These are phyloP conservation scores for Portunus trituberculatus DNA, from an alignment of 1,140 invertebrate species.

Conservation along the genomic window DNA sequence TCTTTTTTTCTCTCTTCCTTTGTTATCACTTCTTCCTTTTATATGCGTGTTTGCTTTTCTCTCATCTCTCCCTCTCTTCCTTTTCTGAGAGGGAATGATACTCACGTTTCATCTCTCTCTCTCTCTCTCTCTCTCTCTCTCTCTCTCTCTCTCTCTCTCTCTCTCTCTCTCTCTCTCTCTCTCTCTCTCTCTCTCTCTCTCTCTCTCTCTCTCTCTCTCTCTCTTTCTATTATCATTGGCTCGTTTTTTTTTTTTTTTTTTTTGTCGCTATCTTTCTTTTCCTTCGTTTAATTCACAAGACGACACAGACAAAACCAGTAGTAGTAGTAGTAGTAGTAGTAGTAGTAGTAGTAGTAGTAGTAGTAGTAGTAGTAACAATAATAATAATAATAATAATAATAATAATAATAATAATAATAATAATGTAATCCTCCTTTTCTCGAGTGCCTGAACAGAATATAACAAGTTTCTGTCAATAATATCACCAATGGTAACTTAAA, in stretches of 20 bases:
- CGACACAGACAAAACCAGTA: too few relatives aligned
- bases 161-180: conserved; percentile 39
- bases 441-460: too few relatives aligned
- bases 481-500: background rate
- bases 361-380: background rate
- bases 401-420: background rate
- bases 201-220: background rate
- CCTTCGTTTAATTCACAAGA: too few relatives aligned
- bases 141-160: conserved; percentile 42
- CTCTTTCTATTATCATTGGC: too few relatives aligned
- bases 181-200: conserved; percentile 41
- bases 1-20: background rate
- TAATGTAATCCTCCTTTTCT: background rate
- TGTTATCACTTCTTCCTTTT: background rate
- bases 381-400: conserved; percentile 15
- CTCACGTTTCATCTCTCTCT: background rate
- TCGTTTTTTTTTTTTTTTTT: background rate
- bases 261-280: background rate
- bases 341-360: background rate
- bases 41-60: background rate
- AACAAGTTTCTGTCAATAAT: too few relatives aligned
- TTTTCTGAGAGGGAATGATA: background rate
- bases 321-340: too few relatives aligned
- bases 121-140: too few relatives aligned
- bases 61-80: background rate